A percentile compares a stretch with the other conserved stretches of the same genome.
These are phyloP conservation scores for Conchocele bisecta DNA, from an alignment of 2,888 invertebrate species.

Conservation along the genomic window DNA sequence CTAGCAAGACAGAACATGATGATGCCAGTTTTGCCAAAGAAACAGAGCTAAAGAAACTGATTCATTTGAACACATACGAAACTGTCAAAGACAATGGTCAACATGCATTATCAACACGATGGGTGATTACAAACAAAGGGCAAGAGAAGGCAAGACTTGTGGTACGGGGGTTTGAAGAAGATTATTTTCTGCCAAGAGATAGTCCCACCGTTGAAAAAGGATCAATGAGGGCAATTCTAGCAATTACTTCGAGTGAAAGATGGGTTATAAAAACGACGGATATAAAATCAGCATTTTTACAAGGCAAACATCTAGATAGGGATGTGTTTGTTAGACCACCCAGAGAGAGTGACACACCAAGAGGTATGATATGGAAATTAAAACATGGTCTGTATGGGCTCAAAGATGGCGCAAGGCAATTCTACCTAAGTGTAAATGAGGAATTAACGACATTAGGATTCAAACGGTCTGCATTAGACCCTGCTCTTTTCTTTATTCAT, in stretches of 20 bases:
- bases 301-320: constrained; percentile 47
- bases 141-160: constrained; percentile 21
- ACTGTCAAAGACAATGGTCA: constrained; percentile 25
- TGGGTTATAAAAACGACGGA: constrained; percentile 44
- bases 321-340: constrained; percentile 48
- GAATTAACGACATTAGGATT: constrained; percentile 27
- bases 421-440: constrained; percentile 45
- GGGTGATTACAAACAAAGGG: constrained; percentile 25
- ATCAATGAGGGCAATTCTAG: constrained; percentile 18
- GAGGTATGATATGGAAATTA: constrained; percentile 48
- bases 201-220: constrained; percentile 44
- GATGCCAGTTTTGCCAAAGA: constrained; percentile 27
- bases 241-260: constrained; percentile 6
- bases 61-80: constrained; percentile 39
- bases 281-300: constrained; percentile 54
- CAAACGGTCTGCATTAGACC: background rate
- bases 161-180: constrained; percentile 28
- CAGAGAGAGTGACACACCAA: constrained; percentile 22
- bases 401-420: constrained; percentile 53
- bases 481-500: background rate
- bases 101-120: constrained; percentile 24
- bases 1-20: background rate
- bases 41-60: constrained; percentile 36
- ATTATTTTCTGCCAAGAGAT: constrained; percentile 14
- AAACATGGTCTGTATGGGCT: constrained; percentile 48